Base-by-base conservation (phyloP, 2,888 invertebrate genomes). In the Masnerella sp. region DNA sequence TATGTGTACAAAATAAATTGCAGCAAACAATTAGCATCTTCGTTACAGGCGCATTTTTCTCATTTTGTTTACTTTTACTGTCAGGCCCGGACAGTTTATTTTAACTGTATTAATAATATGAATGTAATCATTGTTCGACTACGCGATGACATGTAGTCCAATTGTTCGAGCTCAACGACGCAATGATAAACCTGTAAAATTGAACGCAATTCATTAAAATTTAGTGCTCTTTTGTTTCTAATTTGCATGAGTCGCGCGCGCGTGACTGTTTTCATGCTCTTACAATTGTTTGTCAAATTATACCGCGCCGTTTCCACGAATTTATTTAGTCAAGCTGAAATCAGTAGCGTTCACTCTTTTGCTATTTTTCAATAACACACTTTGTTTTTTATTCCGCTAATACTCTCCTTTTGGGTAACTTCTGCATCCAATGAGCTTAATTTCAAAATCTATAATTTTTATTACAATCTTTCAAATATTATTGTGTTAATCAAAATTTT, bases 151-250 rank as follows among this genome's bases (percentile, higher is more conserved):
- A 65, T 65, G 54, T 65, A 64, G 45, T 28, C 36, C 52, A 36
- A 64, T 64, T 64, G 64, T 64, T 43, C 14, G 22, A 2, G 20
- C 22, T 36, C 45, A 38, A 54, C 61, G 51, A 36, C 49, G 43
- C 49, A 62, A 70, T 64, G 49, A 58, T 51, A 54, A 64, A 64
- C 58, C 58, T 42, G 43, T 43, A 64, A 49, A 58, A 64, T 47
- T 58, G 51, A 71, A 58, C 58, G 42, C 56, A 58, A 71, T 64
- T 71, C 71, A 71, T 71, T 64, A 62, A 71, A 71, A 64, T 71
- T 71, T 71, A 71, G 64, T 64, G 64, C 51, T 45, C 64, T 58
- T 71, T 71, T 71, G 71, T 71, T 64, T 62, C 71, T 71, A 64
- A 71, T 71, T 71, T 64, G 64, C 43, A 58, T 51, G 40, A 25